phyloP scores from a whole-genome alignment of 2,113 vertebrate species.

The Harpagus bidentatus region DNA sequence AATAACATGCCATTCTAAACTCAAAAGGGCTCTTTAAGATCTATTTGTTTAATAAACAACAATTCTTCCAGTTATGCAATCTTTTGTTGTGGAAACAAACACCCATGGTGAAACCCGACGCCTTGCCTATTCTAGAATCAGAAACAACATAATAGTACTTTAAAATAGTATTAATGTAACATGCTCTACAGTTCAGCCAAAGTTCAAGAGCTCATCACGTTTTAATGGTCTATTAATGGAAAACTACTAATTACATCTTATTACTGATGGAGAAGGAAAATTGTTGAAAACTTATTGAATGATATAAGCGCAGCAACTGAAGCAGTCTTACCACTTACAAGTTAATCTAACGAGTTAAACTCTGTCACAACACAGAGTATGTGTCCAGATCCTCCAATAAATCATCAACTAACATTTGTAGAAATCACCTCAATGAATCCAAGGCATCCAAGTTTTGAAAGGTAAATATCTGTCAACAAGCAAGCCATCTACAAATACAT shows the following conservation, averaged over 20 bases:
- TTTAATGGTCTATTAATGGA: not conserved
- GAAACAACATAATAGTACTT: not conserved
- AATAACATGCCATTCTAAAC: not conserved
- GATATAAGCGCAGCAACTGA: not conserved
- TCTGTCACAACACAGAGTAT: not conserved
- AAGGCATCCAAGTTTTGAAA: not conserved
- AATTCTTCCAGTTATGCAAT: not conserved
- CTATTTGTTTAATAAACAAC: not conserved
- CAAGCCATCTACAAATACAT: not conserved
- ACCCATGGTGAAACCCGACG: rapidly evolving
- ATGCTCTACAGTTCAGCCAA: not conserved
- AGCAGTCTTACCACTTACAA: not conserved
- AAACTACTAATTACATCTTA: not conserved
- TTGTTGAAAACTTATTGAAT: not conserved
- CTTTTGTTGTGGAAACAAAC: not conserved
- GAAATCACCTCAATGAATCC: constrained; percentile 45
- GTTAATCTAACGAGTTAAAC: not conserved
- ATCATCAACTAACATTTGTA: constrained; percentile 33
- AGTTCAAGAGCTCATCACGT: not conserved
- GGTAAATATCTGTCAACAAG: constrained; percentile 40
- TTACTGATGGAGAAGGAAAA: not conserved
- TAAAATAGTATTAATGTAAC: not conserved
- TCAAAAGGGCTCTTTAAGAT: not conserved
- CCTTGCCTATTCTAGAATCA: not conserved
- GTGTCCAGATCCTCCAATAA: constrained; percentile 37